Percentiles rank a stretch among this genome's conserved stretches.
phyloP scores from a whole-genome alignment of 2,888 invertebrate genomes.

The Amphipyra tragopoginis region DNA sequence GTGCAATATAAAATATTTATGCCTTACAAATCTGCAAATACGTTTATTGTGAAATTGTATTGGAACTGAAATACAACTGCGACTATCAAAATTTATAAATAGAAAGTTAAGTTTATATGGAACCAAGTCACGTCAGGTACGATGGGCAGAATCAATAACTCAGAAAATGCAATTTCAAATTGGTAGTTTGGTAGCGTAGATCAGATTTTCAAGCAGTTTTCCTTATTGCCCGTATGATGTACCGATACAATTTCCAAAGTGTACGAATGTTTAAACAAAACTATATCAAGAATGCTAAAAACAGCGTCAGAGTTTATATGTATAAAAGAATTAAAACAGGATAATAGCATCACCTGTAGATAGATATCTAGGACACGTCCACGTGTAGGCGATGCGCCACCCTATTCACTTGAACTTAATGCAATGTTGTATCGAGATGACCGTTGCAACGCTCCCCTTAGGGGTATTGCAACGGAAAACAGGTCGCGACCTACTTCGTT shows the following conservation, averaged over 20 bases:
- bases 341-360: background rate
- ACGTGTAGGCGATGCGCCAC: constrained; percentile 15
- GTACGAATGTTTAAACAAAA: background rate
- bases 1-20: constrained; percentile 48
- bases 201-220: background rate
- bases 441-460: constrained; percentile 74
- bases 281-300: background rate
- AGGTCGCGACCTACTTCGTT: constrained; percentile 87
- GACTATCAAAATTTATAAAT: constrained; percentile 32
- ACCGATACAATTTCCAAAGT: background rate
- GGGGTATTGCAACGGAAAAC: constrained; percentile 85
- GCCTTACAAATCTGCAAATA: constrained; percentile 33
- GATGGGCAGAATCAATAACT: constrained; percentile 18
- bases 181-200: constrained; percentile 2
- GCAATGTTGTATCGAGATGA: constrained; percentile 58
- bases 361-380: constrained; percentile 1
- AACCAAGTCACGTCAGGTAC: constrained; percentile 14
- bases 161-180: constrained; percentile 1
- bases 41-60: constrained; percentile 20
- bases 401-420: constrained; percentile 41
- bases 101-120: constrained; percentile 21
- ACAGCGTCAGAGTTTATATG: background rate
- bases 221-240: background rate
- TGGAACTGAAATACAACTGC: constrained; percentile 5
- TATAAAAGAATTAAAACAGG: background rate